Evolutionary conservation across 1,140 invertebrate genomes (phyloP), one percentile per base, ranked within the genome.

Genomic region (Drosophila ercepeae): DNA sequence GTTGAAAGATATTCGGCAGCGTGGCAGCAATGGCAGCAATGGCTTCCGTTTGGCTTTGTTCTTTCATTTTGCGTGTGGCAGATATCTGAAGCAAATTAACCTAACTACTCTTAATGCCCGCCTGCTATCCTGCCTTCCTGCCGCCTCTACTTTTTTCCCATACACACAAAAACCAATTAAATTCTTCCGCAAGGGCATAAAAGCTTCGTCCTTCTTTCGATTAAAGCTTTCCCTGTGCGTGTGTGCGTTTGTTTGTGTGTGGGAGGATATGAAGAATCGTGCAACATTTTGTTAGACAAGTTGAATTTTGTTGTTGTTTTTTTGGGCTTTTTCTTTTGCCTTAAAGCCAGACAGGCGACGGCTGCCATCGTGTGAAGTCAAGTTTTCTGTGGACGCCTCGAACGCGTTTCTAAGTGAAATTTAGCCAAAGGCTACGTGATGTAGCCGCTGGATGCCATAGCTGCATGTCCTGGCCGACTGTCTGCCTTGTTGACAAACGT

Each of bases 311-410:
- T 46, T 18, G 46, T 21, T 21, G 4, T 11, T 29, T 0, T 19
- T 45, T 41, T 63, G 58, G 18, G 29, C 21, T 25, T 61, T 27
- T 61, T 61, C 55, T 46, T 63, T 41, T 60, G 60, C 63, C 59
- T 67, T 67, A 16, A 27, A 55, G 48, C 55, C 44, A 55, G 55
- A 58, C 60, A 63, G 14, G 36, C 14, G 36, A 13, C 55, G 57
- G 53, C 42, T 51, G 25, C 25, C 59, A 39, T 13, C 39, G 63
- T 67, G 63, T 67, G 46, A 79, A 76, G 76, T 88, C 78, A 74
- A 86, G 76, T 65, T 63, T 42, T 57, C 14, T 18, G 63, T 75
- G 75, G 72, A 79, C 75, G 78, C 71, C 72, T 86, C 77, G 71
- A 63, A 78, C 36, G 53, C 67, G 60, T 39, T 64, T 57, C 42